Base-by-base conservation (phyloP, 2,888 invertebrate genomes). In the Digitonthophagus gazella region DNA sequence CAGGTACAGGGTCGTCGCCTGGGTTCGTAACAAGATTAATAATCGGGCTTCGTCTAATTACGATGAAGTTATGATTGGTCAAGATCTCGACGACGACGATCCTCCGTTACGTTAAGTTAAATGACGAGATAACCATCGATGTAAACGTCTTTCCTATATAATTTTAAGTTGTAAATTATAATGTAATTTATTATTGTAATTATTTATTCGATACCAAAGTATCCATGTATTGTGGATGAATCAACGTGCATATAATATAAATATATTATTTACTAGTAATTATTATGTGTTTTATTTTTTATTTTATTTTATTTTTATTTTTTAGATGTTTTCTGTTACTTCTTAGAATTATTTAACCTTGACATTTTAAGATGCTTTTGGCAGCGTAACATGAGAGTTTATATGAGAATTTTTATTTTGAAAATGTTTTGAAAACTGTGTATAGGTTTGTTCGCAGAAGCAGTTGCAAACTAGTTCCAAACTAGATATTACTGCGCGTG, bases 21-120 rank as follows among this genome's bases (percentile, higher is more conserved):
- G 80, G 80, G 69, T 82, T 28, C 76, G 80, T 68, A 79, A 75
- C 68, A 82, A 80, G 73, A 73, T 82, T 55, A 77, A 76, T 74
- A 79, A 80, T 77, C 80, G 82, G 76, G 77, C 76, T 71, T 69
- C 69, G n/a, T 70, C 63, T 18, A 81, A 78, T 72, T 83, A 83
- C 72, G 83, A 83, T 75, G 83, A 83, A 73, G 82, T 83, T 69
- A 83, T 83, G 82, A 83, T 83, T 72, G 83, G 83, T 3, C 80
- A 80, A 71, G 82, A 83, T 74, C 71, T 78, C 66, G 80, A 81
- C 71, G 80, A 80, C 69, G 81, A 81, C 71, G 78, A 79, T 73
- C 80, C 81, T 18, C 81, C 82, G 19, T 73, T 82, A 64, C 75
- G 55, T 54, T 71, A 69, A 65, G 19, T 2, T 44, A 44, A 2